These are phyloP conservation scores for Allophyes oxyacanthae DNA, from an alignment of 2,888 invertebrate genomes.

Conservation along the genomic window DNA sequence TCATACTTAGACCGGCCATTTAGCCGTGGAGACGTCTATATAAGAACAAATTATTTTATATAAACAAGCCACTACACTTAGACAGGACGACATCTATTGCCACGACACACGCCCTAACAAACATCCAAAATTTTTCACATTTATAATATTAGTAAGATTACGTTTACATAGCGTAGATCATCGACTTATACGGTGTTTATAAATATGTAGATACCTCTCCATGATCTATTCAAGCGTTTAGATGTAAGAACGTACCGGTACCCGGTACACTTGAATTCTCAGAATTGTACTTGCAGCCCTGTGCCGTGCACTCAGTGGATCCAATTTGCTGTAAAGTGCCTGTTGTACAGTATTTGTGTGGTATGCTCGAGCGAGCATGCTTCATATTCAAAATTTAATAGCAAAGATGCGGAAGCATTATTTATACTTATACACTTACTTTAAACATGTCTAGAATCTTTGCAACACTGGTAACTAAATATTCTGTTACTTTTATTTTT, in stretches of 20 bases:
- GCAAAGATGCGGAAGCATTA: slow-evolving; percentile 21
- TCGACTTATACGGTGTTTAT: too few species aligned
- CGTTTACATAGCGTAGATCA: too few species aligned
- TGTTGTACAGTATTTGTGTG: slow-evolving; percentile 53
- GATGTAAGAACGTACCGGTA: slow-evolving; percentile 29
- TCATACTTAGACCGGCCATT: too few species aligned
- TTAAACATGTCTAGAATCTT: slow-evolving; percentile 5
- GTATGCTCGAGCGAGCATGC: slow-evolving; percentile 32
- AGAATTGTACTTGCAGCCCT: slow-evolving; percentile 39
- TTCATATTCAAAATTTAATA: slow-evolving; percentile 36
- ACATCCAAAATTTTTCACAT: too few species aligned
- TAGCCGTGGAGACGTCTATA: too few species aligned
- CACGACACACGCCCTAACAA: too few species aligned
- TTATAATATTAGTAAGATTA: too few species aligned
- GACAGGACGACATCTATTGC: too few species aligned
- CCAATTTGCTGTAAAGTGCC: slow-evolving; percentile 56
- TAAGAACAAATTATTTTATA: too few species aligned
- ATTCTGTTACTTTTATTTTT: not conserved
- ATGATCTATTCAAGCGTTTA: slow-evolving; percentile 40
- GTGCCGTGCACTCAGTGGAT: slow-evolving; percentile 49
- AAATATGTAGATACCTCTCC: not conserved
- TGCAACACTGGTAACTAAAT: slow-evolving; percentile 3
- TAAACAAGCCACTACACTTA: too few species aligned
- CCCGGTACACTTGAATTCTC: slow-evolving; percentile 27
- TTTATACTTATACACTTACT: slow-evolving; percentile 5